Percentiles rank a stretch among this genome's conserved stretches.
phyloP scores from a whole-genome alignment of 2,888 invertebrate species.

The Trissolcus brochymenae region DNA sequence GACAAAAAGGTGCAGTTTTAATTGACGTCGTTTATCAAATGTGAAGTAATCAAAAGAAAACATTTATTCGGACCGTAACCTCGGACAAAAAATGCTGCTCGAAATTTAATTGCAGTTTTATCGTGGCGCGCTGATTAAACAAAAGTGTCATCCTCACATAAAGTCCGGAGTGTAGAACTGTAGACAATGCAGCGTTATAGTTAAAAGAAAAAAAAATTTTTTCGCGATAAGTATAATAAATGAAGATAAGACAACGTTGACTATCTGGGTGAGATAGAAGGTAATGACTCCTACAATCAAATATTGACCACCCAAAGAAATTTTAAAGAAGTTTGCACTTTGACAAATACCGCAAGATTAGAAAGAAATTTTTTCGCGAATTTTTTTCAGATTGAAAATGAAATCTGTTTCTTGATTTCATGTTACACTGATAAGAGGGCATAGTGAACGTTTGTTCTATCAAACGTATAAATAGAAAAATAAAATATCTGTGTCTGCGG shows the following conservation, averaged over 20 bases:
- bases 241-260: constrained; percentile 19
- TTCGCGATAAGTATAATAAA: constrained; percentile 13
- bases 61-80: background rate
- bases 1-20: no score
- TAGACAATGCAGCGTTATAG: no score
- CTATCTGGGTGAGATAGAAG: constrained; percentile 9
- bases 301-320: constrained; percentile 20
- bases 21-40: no score
- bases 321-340: background rate
- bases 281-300: constrained; percentile 22
- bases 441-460: constrained; percentile 1
- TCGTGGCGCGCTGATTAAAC: background rate
- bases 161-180: no score
- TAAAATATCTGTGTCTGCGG: background rate
- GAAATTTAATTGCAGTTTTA: constrained; percentile 1
- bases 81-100: constrained; percentile 14
- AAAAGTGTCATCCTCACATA: background rate
- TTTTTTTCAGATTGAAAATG: background rate
- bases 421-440: background rate
- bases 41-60: no score
- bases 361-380: no score
- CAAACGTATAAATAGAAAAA: constrained; percentile 6
- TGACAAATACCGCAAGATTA: background rate
- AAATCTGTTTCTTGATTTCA: background rate
- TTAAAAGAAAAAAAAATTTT: no score